Conservation (phyloP, 2,797 vertebrate species). For the Martes flavigula region DNA sequence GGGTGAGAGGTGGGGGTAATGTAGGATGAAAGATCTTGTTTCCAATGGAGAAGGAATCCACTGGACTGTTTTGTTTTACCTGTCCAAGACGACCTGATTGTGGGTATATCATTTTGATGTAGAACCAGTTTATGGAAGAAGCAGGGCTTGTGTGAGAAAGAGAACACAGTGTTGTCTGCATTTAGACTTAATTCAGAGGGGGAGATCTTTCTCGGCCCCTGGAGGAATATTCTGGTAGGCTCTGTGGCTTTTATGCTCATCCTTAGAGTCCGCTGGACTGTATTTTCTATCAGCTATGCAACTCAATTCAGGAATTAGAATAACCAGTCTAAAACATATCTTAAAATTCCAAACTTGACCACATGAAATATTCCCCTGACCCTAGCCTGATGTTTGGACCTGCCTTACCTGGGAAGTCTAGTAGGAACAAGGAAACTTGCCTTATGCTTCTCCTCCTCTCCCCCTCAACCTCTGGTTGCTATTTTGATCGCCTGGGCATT, state of each 20-base stretch:
- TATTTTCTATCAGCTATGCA: background rate
- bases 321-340: background rate
- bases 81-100: background rate
- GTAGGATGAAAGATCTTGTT: background rate
- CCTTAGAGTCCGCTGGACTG: background rate
- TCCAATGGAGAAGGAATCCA: background rate
- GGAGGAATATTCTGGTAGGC: background rate
- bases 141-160: background rate
- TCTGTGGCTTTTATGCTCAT: background rate
- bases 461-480: background rate
- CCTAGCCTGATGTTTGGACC: too few species aligned
- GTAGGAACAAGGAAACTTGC: background rate
- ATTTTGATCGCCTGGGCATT: background rate
- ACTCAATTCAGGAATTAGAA: background rate
- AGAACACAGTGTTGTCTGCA: background rate
- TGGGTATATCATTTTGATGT: background rate
- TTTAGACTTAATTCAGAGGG: background rate
- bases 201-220: background rate
- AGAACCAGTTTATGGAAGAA: background rate
- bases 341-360: background rate
- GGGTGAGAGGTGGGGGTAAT: background rate
- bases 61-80: background rate
- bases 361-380: background rate
- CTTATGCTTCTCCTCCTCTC: rapidly evolving
- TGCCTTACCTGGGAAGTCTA: background rate